Base-by-base conservation (phyloP, 2,113 vertebrate genomes). In the Trinectes maculatus region DNA sequence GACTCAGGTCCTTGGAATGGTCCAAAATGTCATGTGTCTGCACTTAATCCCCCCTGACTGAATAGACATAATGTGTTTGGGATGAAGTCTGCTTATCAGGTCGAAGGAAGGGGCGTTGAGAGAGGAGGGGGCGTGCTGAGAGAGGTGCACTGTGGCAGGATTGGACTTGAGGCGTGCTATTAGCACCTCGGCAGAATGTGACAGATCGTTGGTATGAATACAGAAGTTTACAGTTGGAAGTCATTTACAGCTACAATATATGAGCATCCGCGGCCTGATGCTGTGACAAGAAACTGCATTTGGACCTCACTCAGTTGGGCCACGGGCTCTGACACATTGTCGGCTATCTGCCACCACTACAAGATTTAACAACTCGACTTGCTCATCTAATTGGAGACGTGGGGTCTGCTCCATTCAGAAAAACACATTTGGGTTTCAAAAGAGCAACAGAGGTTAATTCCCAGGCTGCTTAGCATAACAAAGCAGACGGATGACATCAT, bases 1-100 rank as follows among this genome's bases (percentile, higher is more conserved):
- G 81, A 90, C 74, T 91, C 82, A 87, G 76, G 67, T 82, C 56
- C 85, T 73, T 80, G 82, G 87, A 90, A 88, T 70, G 85, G 73
- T 55, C 85, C 63, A 53, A 84, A 84, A 90, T 86, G 88, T 89
- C 79, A 78, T 85, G 86, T 58, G 71, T 79, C 80, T 87, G 62
- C 72, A 64, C 74, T 69, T 87, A 87, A 87, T 81, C 76, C 84
- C 49, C 28, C 25, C 46, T 65, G n/a, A 63, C 48, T 58, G 63
- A 90, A 77, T 55, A 83, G 74, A 74, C 59, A 58, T 76, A 84
- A 76, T 70, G 62, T 71, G 83, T 84, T 85, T 47, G 70, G 63
- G 71, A 83, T 77, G 58, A 81, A 67, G 77, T 29, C 67, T 76
- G 79, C 62, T 81, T 65, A 82, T 80, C 68, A n/a, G 80, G 67